Base-by-base conservation (phyloP, 2,113 vertebrate genomes). In the Gymnarchus niloticus region DNA sequence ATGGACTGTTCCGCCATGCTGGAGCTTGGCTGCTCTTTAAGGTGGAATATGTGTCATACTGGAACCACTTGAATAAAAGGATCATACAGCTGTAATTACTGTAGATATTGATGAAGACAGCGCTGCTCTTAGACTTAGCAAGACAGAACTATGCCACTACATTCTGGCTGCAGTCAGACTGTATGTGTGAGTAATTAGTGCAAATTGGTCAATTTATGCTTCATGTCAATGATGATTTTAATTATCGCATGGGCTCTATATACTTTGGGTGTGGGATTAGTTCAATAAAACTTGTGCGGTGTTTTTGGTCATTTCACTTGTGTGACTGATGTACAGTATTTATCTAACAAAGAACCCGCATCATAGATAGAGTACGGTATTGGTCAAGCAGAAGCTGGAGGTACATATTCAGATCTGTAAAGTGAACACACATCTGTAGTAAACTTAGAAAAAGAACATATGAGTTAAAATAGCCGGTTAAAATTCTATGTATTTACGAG, bases 1-100 rank as follows among this genome's bases (percentile, higher is more conserved):
- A 78, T 85, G 84, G 84, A 77, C 69, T 85, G 33, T 44, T 57
- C 84, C 73, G 52, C 69, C 84, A 44, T 85, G 69, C 51, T 57
- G 84, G 37, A 49, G 37, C 37, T 41, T 37, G 9, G 57, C n/a
- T 37, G 65, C 17, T 56, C 44, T 78, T 85, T 85, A 85, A 85
- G 52, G 69, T 85, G 84, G 73, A 57, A 44, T 78, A 85, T 56
- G 69, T 85, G 84, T 85, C 49, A 85, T 44, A 56, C 41, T 33
- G 52, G 23, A n/a, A n/a, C n/a, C n/a, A n/a, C n/a, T n/a, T n/a
- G 19, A 4, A 37, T 56, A n/a, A 51, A 17, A n/a, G 25, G 21
- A 37, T 1, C 46, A 80, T 54, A 61, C 17, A 46, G 56, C 37
- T 80, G 84, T 56, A 78, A 78, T 56, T 76, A 41, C 28, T 76